Evolutionary conservation across 2,888 invertebrate genomes (phyloP).

Genomic region (Mesorhabditis sp.): DNA sequence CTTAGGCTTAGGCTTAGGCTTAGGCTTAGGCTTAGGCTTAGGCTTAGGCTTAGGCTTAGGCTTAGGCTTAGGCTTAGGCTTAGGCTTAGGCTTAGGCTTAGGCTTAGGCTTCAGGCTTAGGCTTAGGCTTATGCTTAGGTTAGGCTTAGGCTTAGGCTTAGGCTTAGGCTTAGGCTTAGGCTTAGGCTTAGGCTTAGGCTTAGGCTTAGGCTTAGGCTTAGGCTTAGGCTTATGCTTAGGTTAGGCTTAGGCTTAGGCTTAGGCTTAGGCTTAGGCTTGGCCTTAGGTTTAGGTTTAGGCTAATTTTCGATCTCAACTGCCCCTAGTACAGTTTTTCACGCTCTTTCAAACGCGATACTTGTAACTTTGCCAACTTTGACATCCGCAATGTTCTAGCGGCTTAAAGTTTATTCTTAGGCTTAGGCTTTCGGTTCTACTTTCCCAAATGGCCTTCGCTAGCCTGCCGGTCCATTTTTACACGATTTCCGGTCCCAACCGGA

Average conservation of each 20-base stretch:
- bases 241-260: not conserved
- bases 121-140: conserved; percentile 77
- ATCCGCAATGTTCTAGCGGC: too few relatives aligned
- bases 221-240: not conserved
- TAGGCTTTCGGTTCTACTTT: too few relatives aligned
- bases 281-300: not conserved
- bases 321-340: not conserved
- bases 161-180: conserved; percentile 72
- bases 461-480: too few relatives aligned
- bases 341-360: too few relatives aligned
- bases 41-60: not conserved
- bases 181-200: not conserved
- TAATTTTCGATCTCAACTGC: not conserved
- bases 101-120: too few relatives aligned
- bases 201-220: not conserved
- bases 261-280: not conserved
- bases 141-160: conserved; percentile 87
- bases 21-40: conserved; percentile 6
- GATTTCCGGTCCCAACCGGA: too few relatives aligned
- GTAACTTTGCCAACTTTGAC: too few relatives aligned
- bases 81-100: not conserved
- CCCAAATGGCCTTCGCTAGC: too few relatives aligned
- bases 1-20: conserved; percentile 82
- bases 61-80: not conserved
- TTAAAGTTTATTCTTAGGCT: too few relatives aligned